Evolutionary conservation across 1,140 invertebrate species (phyloP), one percentile per base, ranked within the genome.

Genomic region (Zaprionus ornatus): DNA sequence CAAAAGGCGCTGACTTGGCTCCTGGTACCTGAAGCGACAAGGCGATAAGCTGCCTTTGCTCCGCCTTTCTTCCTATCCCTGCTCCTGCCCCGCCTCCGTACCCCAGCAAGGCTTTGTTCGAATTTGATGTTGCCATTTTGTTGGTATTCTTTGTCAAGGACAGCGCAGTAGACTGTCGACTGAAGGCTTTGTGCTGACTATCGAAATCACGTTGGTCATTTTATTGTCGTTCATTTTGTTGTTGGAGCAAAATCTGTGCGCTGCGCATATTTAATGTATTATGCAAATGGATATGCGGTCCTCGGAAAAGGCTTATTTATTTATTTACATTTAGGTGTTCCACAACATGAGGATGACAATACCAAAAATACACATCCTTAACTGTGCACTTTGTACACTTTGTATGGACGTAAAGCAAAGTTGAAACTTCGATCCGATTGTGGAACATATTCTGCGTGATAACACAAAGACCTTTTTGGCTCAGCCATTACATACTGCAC

Each of bases 211-310:
- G 65, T 79, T 64, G 81, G 81, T 84, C 85, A 84, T 70, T 88
- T 87, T 88, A 81, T 80, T 84, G 74, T 74, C 54, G 40, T 83
- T 80, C 80, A 45, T 67, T 67, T 69, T 29, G 48, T 21, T 19
- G 27, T 40, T 15, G 15, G 15, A 15, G 4, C 37, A n/a, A 70
- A 84, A 90, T 90, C 85, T 79, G 77, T 79, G 68, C 84, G 80
- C 70, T 78, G 54, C 62, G 84, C 81, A 88, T 90, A 88, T 81
- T 81, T 88, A 90, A 90, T 88, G 81, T 79, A 57, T 71, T 88
- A 90, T 90, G 81, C 85, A 90, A 88, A 88, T 88, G 66, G 19
- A 50, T 23, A 19, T 21, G 10, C 4, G 45, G 12, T 10, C 19
- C 64, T 61, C 19, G 69, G 40, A 73, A 84, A 90, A 80, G 80